Percentiles rank a stretch among this genome's conserved stretches.
Evolutionary conservation across 2,113 vertebrate genomes (phyloP).

Genomic region (Notechis scutatus): DNA sequence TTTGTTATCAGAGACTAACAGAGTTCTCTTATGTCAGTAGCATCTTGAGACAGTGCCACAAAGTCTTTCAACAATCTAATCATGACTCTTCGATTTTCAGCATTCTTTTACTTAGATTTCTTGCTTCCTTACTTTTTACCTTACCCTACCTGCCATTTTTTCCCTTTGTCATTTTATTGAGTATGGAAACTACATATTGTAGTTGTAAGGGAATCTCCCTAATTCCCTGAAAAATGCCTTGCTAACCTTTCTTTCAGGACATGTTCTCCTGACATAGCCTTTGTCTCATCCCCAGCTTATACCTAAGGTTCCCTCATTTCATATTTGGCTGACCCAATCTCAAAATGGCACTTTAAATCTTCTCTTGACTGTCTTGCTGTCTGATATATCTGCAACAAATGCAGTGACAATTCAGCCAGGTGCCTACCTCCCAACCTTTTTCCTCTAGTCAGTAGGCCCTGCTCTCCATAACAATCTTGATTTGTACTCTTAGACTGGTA

Average conservation of each 20-base stretch:
- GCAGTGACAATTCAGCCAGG: background rate
- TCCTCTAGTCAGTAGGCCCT: background rate
- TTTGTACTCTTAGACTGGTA: background rate
- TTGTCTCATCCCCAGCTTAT: background rate
- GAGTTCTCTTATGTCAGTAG: background rate
- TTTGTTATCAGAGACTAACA: background rate
- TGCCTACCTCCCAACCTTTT: background rate
- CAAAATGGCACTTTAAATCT: background rate
- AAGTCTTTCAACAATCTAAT: background rate
- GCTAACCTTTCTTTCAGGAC: background rate
- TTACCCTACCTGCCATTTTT: background rate
- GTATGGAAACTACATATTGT: background rate
- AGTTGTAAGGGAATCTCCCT: background rate
- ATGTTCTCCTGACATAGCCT: background rate
- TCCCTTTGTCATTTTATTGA: background rate
- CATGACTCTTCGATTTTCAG: background rate
- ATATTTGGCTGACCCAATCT: background rate
- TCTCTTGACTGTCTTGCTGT: background rate
- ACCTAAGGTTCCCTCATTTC: background rate
- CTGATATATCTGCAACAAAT: background rate
- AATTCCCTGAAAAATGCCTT: background rate
- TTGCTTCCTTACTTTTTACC: background rate
- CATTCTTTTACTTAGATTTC: background rate
- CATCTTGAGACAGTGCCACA: background rate
- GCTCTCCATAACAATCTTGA: background rate